Conservation (phyloP, 2,888 invertebrate genomes). For the Andrena marginata region DNA sequence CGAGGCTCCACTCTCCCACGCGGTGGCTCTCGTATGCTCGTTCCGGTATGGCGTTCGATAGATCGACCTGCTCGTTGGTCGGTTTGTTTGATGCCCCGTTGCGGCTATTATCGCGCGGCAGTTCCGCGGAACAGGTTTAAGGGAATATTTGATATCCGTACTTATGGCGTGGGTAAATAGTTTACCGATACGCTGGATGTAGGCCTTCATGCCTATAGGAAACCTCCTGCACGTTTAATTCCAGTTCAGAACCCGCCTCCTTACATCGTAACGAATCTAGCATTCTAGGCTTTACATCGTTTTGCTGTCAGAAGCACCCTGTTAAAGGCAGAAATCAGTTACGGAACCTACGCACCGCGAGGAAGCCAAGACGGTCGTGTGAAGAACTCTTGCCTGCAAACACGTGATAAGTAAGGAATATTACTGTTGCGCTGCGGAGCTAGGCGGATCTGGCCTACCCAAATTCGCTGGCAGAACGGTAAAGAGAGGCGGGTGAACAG, state of each 20-base stretch:
- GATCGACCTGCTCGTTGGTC: slow-evolving; percentile 53
- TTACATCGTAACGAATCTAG: no score
- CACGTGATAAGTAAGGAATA: neutral
- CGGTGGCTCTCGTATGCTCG: slow-evolving; percentile 75
- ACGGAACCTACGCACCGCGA: no score
- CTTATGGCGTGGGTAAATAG: neutral
- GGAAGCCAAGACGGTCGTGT: no score
- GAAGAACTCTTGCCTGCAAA: no score
- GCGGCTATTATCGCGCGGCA: slow-evolving; percentile 45
- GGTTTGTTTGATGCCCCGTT: slow-evolving; percentile 41
- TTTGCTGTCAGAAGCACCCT: no score
- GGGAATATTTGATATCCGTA: slow-evolving; percentile 7
- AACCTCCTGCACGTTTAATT: no score
- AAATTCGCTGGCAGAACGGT: slow-evolving; percentile 2
- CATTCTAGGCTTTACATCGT: no score
- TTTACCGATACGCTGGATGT: neutral
- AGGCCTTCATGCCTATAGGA: no score
- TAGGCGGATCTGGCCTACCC: neutral
- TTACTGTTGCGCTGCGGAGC: no score
- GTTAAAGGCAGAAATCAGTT: no score
- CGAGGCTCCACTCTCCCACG: slow-evolving; percentile 79
- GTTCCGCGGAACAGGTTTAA: neutral
- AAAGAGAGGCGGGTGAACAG: neutral
- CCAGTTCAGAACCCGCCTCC: no score
- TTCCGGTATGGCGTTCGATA: slow-evolving; percentile 73